Base-by-base conservation (phyloP, 2,113 vertebrate genomes). In the Anseranas semipalmata region DNA sequence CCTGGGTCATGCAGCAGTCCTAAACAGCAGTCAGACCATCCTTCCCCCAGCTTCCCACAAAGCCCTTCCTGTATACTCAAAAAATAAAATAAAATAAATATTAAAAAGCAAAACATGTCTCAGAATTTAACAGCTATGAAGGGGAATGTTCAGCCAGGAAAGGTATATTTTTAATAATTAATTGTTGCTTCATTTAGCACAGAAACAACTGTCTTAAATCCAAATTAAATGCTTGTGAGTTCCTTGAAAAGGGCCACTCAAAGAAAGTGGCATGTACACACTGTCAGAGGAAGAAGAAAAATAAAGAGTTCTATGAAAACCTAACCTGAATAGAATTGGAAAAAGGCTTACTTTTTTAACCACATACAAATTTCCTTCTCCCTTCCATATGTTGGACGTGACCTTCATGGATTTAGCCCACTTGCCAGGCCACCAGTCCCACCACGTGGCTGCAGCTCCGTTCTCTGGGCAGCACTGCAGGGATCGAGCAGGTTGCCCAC, bases 121-220 rank as follows among this genome's bases (percentile, higher is more conserved):
- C 72, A 13, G 89, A 95, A 81, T 96, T 96, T 85, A 96, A 85
- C 72, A 91, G 84, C 81, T 87, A 91, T 5, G 18, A 84, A 66
- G 77, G 65, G 89, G 89, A 94, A 71, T 1, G n/a, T 39, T 96
- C 92, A 90, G 90, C 66, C 84, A 91, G 90, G 85, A 96, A 97
- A 97, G 92, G 93, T 97, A 95, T 35, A 63, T 20, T 60, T 90
- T 97, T 75, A 97, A 97, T 97, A 96, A 96, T 97, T 96, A 91
- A 97, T 93, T 77, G 20, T 48, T 81, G 90, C 87, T 96, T 96
- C 97, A 96, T 97, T 96, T 96, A 96, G 97, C 68, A 86, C 90
- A 86, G 91, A 90, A 92, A 71, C 50, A 91, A 94, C 71, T 45
- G 71, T n/a, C 87, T 72, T 83, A 90, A 95, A 95, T 95, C 68